These are phyloP conservation scores for Chaetodon trifasciatus DNA, from an alignment of 2,797 vertebrate species.

Conservation along the genomic window DNA sequence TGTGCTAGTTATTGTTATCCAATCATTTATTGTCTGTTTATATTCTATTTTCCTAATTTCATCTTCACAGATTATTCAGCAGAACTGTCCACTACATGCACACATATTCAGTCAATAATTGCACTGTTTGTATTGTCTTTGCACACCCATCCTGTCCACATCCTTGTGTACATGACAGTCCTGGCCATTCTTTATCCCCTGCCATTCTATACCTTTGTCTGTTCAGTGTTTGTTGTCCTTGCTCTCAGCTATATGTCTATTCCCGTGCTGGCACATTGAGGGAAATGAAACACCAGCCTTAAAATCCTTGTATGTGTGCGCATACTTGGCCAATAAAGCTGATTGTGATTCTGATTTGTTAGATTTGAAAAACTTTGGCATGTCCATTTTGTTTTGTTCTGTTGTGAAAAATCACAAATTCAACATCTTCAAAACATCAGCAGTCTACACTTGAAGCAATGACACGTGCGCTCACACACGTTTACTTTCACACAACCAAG, in stretches of 20 bases:
- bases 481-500: slow-evolving; percentile 30
- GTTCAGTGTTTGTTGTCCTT: not conserved
- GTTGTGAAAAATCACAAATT: not conserved
- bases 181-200: not conserved
- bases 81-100: no score
- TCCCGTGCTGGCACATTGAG: not conserved
- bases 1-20: not conserved
- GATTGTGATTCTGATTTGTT: not conserved
- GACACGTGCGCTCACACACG: not conserved
- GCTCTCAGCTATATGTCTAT: not conserved
- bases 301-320: not conserved
- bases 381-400: not conserved
- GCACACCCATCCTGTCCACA: no score
- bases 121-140: no score
- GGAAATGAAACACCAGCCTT: no score
- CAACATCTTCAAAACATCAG: not conserved
- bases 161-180: not conserved
- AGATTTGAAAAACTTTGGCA: not conserved
- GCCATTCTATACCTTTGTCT: not conserved
- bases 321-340: not conserved
- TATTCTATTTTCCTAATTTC: not conserved
- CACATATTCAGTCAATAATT: no score
- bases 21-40: not conserved
- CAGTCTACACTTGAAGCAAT: not conserved
- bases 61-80: not conserved